phyloP scores from a whole-genome alignment of 2,888 invertebrate genomes.

The Volucella bombylans region DNA sequence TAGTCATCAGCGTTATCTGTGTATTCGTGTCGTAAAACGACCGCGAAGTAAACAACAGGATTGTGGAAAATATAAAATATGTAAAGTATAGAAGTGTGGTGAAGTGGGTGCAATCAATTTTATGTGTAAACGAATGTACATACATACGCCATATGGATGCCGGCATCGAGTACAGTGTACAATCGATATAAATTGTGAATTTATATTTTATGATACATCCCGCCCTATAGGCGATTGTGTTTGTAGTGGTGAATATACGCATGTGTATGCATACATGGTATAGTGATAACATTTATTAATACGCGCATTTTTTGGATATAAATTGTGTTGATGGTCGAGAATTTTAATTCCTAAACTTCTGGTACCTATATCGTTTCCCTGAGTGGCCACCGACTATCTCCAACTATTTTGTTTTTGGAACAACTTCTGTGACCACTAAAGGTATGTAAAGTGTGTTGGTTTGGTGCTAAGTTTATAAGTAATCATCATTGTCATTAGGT shows the following conservation, averaged over 20 bases:
- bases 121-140: neutral
- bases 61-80: slow-evolving; percentile 49
- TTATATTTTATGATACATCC: slow-evolving; percentile 8
- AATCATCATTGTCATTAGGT: neutral
- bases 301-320: slow-evolving; percentile 21
- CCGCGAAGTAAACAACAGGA: slow-evolving; percentile 41
- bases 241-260: neutral
- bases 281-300: neutral
- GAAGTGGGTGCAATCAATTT: slow-evolving; percentile 63
- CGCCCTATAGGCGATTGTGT: neutral
- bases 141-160: no score
- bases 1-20: slow-evolving; percentile 25
- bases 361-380: neutral
- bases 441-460: slow-evolving; percentile 37
- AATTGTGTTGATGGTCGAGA: slow-evolving; percentile 16
- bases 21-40: slow-evolving; percentile 27
- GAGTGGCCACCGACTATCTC: neutral
- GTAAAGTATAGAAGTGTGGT: slow-evolving; percentile 45
- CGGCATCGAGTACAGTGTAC: slow-evolving; percentile 12
- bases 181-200: slow-evolving; percentile 48
- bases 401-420: slow-evolving; percentile 15
- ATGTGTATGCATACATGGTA: slow-evolving; percentile 16
- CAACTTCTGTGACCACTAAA: slow-evolving; percentile 34
- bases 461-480: slow-evolving; percentile 1
- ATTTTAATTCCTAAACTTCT: slow-evolving; percentile 30